A percentile compares a stretch with the other conserved stretches of the same genome.
Evolutionary conservation across 2,888 invertebrate species (phyloP).

Genomic region (Nephrotoma appendiculata): DNA sequence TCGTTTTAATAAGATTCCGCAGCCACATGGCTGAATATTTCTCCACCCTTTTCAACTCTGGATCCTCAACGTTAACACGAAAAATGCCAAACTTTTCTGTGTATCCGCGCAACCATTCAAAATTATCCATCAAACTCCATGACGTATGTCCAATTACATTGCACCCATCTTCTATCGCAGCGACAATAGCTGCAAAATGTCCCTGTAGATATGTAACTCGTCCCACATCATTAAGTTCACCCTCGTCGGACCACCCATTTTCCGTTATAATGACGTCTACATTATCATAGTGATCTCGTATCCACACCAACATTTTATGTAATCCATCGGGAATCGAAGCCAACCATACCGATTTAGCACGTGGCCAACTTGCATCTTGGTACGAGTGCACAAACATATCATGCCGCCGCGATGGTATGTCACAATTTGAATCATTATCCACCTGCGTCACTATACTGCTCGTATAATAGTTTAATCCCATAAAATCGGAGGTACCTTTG

Average conservation of each 20-base stretch:
- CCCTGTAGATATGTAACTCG: background rate
- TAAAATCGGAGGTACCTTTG: constrained; percentile 20
- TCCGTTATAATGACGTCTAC: background rate
- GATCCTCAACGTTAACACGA: background rate
- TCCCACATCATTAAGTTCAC: constrained; percentile 18
- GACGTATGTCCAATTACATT: background rate
- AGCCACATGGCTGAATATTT: background rate
- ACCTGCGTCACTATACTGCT: constrained; percentile 14
- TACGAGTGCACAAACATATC: background rate
- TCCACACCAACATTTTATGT: background rate
- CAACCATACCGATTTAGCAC: background rate
- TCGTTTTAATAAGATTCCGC: background rate
- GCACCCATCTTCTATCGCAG: background rate
- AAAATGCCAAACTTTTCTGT: background rate
- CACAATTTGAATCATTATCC: background rate
- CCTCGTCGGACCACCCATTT: background rate
- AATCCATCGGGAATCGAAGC: background rate
- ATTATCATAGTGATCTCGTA: background rate
- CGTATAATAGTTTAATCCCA: constrained; percentile 24
- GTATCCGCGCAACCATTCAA: background rate
- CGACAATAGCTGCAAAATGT: background rate
- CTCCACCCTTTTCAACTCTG: background rate
- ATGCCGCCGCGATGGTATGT: background rate
- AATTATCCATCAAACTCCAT: constrained; percentile 1
- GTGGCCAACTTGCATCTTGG: background rate